Base-by-base conservation (phyloP, 2,888 invertebrate species). In the Tribolium freemani region DNA sequence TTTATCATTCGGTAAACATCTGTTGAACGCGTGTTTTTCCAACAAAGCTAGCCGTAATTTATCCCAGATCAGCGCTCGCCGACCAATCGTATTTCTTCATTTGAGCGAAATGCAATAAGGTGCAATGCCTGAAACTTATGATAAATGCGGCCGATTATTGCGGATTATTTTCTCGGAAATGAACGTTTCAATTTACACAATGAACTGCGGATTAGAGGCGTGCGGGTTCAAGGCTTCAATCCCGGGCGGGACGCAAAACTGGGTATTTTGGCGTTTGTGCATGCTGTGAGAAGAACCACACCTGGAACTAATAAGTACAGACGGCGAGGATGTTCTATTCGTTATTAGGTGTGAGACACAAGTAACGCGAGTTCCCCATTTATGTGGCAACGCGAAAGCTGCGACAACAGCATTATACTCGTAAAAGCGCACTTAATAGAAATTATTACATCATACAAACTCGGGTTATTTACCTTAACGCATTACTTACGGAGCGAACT, bases 281-380 rank as follows among this genome's bases (percentile, higher is more conserved):
- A 56, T 8, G 51, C 20, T 50, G 53, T 70, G 69, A 57, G 75
- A 73, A 69, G 54, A 66, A 54, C 56, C 69, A 56, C 75, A 75
- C 75, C 75, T 75, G 73, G 64, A 64, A 71, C 64, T 73, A 75
- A 75, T 75, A 73, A 75, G 69, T 71, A 61, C 66, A 69, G 58
- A 69, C 68, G 70, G 67, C 66, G 60, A 64, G 58, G 71, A 71
- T 75, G 69, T 75, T 68, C 70, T 75, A 71, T 72, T 71, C 71
- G 56, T 73, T 71, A 75, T 75, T 75, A 73, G 75, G 69, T 69
- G 60, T 68, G 73, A 66, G 73, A 73, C 73, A 69, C 71, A 63
- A 73, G 69, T 73, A 75, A 73, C 54, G 72, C 63, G 71, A 75
- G 54, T 70, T 70, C 56, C 69, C 69, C 69, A 56, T 70, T 70